Conservation (phyloP, 2,888 invertebrate genomes). For the Polia nebulosa region DNA sequence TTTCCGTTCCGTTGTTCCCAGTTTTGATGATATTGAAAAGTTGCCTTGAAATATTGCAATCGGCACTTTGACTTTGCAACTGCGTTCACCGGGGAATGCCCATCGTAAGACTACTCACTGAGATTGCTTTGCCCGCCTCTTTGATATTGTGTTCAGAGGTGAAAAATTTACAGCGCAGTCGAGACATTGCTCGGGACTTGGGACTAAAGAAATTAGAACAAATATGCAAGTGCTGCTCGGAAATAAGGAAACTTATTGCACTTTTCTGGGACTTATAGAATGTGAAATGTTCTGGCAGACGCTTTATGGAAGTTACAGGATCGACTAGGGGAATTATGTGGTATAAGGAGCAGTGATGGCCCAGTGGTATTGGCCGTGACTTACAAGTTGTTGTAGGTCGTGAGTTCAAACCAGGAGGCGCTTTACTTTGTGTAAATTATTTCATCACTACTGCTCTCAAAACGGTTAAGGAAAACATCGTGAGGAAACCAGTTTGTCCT, state of each 20-base stretch:
- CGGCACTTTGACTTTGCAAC: slow-evolving; percentile 71
- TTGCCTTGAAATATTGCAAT: slow-evolving; percentile 74
- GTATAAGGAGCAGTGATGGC: too few relatives aligned
- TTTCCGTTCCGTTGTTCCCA: slow-evolving; percentile 67
- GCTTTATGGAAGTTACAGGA: not conserved
- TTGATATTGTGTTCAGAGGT: slow-evolving; percentile 72
- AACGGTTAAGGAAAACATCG: too few relatives aligned
- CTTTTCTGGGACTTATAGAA: slow-evolving; percentile 15
- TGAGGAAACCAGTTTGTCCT: too few relatives aligned
- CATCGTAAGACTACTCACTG: slow-evolving; percentile 71
- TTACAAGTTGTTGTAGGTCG: too few relatives aligned
- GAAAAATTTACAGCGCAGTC: slow-evolving; percentile 70
- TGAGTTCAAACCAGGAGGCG: too few relatives aligned
- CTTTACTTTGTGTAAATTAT: too few relatives aligned
- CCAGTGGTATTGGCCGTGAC: too few relatives aligned
- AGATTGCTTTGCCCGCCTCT: slow-evolving; percentile 75
- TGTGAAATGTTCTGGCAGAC: slow-evolving; percentile 21
- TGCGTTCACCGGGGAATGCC: slow-evolving; percentile 69
- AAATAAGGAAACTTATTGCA: slow-evolving; percentile 22
- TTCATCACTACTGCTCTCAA: too few relatives aligned
- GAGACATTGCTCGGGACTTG: slow-evolving; percentile 29
- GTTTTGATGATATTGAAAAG: slow-evolving; percentile 76
- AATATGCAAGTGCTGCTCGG: not conserved
- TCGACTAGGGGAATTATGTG: slow-evolving; percentile 23
- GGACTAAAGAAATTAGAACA: slow-evolving; percentile 52